Evolutionary conservation across 1,140 invertebrate species (phyloP), one percentile per base, ranked within the genome.

Genomic region (Nasonia giraulti): DNA sequence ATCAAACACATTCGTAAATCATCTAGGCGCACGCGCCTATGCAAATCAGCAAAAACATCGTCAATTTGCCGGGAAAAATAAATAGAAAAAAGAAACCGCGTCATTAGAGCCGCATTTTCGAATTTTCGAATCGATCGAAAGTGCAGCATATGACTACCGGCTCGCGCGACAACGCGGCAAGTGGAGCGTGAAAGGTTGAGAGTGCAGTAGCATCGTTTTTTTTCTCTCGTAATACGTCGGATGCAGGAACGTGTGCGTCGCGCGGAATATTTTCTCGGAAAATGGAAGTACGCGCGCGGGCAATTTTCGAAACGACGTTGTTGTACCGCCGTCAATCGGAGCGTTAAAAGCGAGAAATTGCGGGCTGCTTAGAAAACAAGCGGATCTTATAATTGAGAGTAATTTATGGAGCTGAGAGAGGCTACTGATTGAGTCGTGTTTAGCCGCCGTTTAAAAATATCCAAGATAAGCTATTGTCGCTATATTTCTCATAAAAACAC

Each of bases 161-260:
- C 33, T 27, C 17, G 8, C 20, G 5, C 66, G 62, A 6, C 8
- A 4, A 5, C 33, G 40, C 55, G 20, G 23, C 68, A 82, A 82
- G 50, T 82, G 73, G 71, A 75, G 73, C 81, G 23, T 82, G 73
- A 82, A 82, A 82, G 75, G 71, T 82, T 78, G 40, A 27, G 85
- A 87, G 55, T 85, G 47, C 76, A 86, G 80, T 82, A 82, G 55
- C 74, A 66, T 76, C n/a, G 37, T 79, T 71, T 20, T 76, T 78
- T 80, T 55, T 50, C 23, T 84, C 82, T 77, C 20, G 12, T 7
- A 20, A 62, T 17, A 62, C 17, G 55, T 55, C 50, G 50, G 17
- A 55, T 55, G 12, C 12, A 55, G 50, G 17, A 55, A 55, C 50
- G 50, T 17, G 17, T 20, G 47, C 47, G 4, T 37, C 33, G 33